phyloP scores from a whole-genome alignment of 2,888 invertebrate species.

The Parnassius smintheus region DNA sequence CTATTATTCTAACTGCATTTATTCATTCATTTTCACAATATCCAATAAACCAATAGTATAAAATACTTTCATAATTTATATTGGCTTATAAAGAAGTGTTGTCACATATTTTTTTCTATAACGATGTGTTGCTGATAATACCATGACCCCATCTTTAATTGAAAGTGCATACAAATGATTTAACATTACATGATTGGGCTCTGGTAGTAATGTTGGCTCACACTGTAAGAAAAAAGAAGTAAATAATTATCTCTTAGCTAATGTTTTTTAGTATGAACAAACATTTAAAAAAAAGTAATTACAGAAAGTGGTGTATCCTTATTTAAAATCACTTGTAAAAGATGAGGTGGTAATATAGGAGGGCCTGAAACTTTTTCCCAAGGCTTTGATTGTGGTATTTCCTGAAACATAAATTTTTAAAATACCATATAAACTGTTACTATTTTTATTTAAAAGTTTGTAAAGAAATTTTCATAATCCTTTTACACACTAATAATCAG shows the following conservation, averaged over 20 bases:
- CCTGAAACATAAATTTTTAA: slow-evolving; percentile 68
- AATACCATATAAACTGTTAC: background rate
- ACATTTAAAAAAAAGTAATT: slow-evolving; percentile 48
- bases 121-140: slow-evolving; percentile 98
- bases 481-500: no score
- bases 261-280: background rate
- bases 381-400: slow-evolving; percentile 94
- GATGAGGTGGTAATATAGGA: slow-evolving; percentile 97
- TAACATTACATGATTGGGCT: slow-evolving; percentile 99
- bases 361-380: slow-evolving; percentile 97
- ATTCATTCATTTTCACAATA: background rate
- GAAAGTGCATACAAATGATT: slow-evolving; percentile 99
- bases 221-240: slow-evolving; percentile 84
- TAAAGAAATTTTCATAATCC: no score
- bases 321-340: slow-evolving; percentile 98
- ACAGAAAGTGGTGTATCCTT: slow-evolving; percentile 98
- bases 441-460: no score
- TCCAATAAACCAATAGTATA: slow-evolving; percentile 7
- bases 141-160: slow-evolving; percentile 99
- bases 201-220: slow-evolving; percentile 99
- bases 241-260: background rate
- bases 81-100: slow-evolving; percentile 98
- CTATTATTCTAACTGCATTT: no score
- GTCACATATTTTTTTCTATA: slow-evolving; percentile 99
- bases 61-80: slow-evolving; percentile 75